phyloP scores from a whole-genome alignment of 2,113 vertebrate species.

The Lamprotornis superbus region DNA sequence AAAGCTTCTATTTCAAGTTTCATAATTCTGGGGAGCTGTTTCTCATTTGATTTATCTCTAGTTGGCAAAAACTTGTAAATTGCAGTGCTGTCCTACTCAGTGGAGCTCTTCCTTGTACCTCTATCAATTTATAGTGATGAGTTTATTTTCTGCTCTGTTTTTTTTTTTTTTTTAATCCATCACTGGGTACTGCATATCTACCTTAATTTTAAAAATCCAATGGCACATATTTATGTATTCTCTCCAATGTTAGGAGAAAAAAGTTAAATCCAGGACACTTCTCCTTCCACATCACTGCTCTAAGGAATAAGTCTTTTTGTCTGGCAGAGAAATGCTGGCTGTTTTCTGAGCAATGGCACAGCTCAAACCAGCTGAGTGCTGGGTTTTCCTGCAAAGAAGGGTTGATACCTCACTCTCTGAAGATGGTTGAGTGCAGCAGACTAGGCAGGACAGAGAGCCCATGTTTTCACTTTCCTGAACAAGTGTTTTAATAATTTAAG shows the following conservation, averaged over 20 bases:
- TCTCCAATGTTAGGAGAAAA: background rate
- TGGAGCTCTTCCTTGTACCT: background rate
- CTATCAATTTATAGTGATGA: background rate
- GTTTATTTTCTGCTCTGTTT: background rate
- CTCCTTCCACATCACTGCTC: background rate
- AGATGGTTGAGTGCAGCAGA: background rate
- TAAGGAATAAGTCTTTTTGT: background rate
- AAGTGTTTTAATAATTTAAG: background rate
- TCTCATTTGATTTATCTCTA: background rate
- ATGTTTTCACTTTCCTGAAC: background rate
- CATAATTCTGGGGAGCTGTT: background rate
- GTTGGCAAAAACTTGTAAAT: background rate
- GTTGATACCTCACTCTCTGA: background rate
- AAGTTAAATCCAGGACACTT: background rate
- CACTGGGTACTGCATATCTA: background rate
- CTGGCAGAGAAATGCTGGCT: background rate
- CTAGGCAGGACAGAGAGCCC: background rate
- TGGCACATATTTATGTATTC: background rate
- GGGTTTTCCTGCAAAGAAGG: background rate
- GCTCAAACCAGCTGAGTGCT: background rate
- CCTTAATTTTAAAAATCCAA: background rate
- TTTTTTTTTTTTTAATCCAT: background rate
- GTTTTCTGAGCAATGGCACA: background rate
- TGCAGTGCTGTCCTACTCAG: background rate
- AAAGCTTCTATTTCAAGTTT: background rate